A percentile compares a stretch with the other conserved stretches of the same genome.
Conservation (phyloP, 2,113 vertebrate genomes). For the Cnemophilus loriae region DNA sequence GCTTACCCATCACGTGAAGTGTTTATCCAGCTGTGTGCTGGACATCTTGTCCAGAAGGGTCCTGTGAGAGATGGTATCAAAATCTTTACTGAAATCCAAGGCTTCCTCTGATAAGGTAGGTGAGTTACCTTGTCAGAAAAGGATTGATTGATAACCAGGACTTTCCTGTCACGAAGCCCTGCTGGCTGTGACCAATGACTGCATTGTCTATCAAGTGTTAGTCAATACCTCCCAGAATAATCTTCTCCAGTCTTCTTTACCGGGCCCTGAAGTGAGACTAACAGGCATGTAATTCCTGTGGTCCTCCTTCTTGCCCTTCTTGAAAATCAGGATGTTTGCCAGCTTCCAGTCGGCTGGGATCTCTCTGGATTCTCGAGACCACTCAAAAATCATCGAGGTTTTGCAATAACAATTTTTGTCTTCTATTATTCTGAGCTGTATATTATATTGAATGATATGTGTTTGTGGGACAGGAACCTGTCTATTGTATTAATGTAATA, state of each 20-base stretch:
- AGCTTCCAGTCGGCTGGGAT: not conserved
- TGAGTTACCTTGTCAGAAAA: not conserved
- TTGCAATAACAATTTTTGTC: not conserved
- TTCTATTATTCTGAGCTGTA: not conserved
- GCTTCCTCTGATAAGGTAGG: not conserved
- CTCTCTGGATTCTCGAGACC: not conserved
- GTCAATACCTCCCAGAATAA: not conserved
- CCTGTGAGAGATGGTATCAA: not conserved
- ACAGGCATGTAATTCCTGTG: not conserved
- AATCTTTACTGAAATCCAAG: not conserved
- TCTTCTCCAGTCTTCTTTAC: not conserved
- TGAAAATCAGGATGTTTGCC: not conserved
- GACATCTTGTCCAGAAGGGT: not conserved
- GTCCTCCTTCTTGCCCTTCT: not conserved
- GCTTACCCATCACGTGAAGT: fast-evolving
- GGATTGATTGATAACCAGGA: not conserved
- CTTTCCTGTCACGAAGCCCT: not conserved
- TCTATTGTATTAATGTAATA: not conserved
- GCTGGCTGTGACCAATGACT: not conserved
- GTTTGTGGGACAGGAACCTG: not conserved
- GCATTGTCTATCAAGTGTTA: not conserved
- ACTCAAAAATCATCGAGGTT: not conserved
- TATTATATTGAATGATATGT: not conserved
- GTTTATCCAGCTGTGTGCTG: no score
- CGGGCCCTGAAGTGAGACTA: not conserved